phyloP scores from a whole-genome alignment of 1,140 invertebrate genomes.

The Hyposmocoma kahamanoa region DNA sequence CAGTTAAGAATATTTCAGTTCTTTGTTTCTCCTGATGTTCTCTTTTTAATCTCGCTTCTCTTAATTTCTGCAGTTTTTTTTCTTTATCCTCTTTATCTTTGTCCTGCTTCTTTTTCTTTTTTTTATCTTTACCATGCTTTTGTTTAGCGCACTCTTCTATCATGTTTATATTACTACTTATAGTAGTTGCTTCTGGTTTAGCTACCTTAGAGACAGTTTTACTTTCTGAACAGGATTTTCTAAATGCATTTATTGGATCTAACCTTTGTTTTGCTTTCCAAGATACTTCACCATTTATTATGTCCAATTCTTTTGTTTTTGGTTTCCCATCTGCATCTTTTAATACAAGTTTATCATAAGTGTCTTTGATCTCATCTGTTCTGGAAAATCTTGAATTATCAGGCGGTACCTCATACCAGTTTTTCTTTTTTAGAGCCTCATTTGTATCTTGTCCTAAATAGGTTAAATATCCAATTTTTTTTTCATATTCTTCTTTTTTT shows the following conservation, averaged over 20 bases:
- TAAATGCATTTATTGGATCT: conserved; percentile 86
- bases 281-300: conserved; percentile 75
- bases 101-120: conserved; percentile 60
- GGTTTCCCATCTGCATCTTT: conserved; percentile 66
- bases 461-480: conserved; percentile 96
- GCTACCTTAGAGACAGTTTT: conserved; percentile 24
- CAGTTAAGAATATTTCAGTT: conserved; percentile 81
- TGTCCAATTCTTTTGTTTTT: conserved; percentile 37
- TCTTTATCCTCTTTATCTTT: conserved; percentile 48
- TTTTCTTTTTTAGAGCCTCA: conserved; percentile 85
- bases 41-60: conserved; percentile 85
- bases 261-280: conserved; percentile 76
- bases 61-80: conserved; percentile 81
- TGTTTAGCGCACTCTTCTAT: conserved; percentile 34
- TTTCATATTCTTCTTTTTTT: conserved; percentile 97
- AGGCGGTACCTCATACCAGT: conserved; percentile 87
- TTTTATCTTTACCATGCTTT: conserved; percentile 68
- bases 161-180: not conserved
- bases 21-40: conserved; percentile 85
- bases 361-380: conserved; percentile 52
- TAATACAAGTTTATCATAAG: conserved; percentile 63
- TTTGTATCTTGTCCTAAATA: conserved; percentile 96
- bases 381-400: conserved; percentile 51
- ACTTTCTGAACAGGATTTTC: conserved; percentile 54
- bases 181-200: conserved; percentile 15